Evolutionary conservation across 2,797 vertebrate species (phyloP).

Genomic region (Nyctalus aviator): DNA sequence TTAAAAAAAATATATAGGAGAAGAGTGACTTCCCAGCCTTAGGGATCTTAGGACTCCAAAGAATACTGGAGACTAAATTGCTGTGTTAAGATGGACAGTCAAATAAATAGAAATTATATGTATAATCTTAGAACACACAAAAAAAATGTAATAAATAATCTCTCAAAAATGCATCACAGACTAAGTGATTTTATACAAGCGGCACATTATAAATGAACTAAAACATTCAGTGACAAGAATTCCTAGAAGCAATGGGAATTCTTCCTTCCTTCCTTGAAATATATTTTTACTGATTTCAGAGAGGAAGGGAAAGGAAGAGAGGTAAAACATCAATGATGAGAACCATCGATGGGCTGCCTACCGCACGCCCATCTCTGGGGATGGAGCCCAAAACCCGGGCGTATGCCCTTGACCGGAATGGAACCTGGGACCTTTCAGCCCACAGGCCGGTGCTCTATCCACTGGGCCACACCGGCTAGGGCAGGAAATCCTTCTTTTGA

Average conservation of each 20-base stretch:
- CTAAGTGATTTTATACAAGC: neutral
- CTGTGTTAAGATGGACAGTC: neutral
- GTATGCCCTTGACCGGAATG: no score
- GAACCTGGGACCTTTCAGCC: no score
- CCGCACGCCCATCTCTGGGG: no score
- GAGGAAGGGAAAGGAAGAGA: no score
- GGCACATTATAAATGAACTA: neutral
- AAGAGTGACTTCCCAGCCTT: neutral
- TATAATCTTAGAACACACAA: conserved; percentile 3
- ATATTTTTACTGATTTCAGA: no score
- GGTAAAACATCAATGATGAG: no score
- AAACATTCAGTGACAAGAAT: neutral
- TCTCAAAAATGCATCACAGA: conserved; percentile 8
- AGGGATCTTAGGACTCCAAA: neutral
- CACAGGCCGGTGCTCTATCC: no score
- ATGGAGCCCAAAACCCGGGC: no score
- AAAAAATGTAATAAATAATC: neutral
- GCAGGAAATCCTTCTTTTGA: neutral
- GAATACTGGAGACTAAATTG: neutral
- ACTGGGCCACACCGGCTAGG: no score
- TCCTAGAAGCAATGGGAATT: neutral
- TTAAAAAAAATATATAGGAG: neutral
- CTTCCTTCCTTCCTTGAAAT: neutral
- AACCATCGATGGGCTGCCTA: no score
- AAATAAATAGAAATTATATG: neutral